These are phyloP conservation scores for Luffia ferchaultella DNA, from an alignment of 2,888 invertebrate species.

Conservation along the genomic window DNA sequence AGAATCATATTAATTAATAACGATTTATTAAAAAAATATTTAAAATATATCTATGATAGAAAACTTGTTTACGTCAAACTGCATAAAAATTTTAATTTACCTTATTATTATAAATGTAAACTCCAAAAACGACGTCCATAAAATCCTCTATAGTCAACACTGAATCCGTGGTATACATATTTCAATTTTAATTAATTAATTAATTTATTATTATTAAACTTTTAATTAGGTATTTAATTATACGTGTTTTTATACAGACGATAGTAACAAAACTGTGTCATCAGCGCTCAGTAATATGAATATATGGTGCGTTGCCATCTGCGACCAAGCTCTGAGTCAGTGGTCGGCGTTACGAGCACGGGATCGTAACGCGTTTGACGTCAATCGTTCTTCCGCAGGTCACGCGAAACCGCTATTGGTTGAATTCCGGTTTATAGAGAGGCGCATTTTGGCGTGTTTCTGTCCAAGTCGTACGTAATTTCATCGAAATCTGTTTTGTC, in stretches of 20 bases:
- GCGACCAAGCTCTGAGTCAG: slow-evolving; percentile 28
- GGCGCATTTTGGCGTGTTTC: slow-evolving; percentile 6
- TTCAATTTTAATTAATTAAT: background rate
- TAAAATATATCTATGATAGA: too few relatives aligned
- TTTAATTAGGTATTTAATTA: background rate
- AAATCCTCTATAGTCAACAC: slow-evolving; percentile 34
- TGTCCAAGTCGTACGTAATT: too few relatives aligned
- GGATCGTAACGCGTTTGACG: slow-evolving; percentile 30
- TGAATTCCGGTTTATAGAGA: slow-evolving; percentile 24
- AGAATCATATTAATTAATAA: too few relatives aligned
- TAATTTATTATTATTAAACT: background rate
- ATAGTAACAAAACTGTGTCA: background rate
- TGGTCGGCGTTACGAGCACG: slow-evolving; percentile 17
- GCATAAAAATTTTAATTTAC: slow-evolving; percentile 22
- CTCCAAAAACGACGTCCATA: slow-evolving; percentile 52
- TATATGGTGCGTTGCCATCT: background rate
- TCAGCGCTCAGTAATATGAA: background rate
- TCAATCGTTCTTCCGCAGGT: slow-evolving; percentile 10
- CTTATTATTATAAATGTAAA: slow-evolving; percentile 37
- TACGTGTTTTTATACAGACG: background rate
- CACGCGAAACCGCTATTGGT: slow-evolving; percentile 18
- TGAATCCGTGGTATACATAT: background rate
- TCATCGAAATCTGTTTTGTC: too few relatives aligned
- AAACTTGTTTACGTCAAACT: too few relatives aligned
- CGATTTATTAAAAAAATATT: too few relatives aligned